Evolutionary conservation across 2,888 invertebrate genomes (phyloP), one percentile per base, ranked within the genome.

Genomic region (Lasioglossum malachurum): DNA sequence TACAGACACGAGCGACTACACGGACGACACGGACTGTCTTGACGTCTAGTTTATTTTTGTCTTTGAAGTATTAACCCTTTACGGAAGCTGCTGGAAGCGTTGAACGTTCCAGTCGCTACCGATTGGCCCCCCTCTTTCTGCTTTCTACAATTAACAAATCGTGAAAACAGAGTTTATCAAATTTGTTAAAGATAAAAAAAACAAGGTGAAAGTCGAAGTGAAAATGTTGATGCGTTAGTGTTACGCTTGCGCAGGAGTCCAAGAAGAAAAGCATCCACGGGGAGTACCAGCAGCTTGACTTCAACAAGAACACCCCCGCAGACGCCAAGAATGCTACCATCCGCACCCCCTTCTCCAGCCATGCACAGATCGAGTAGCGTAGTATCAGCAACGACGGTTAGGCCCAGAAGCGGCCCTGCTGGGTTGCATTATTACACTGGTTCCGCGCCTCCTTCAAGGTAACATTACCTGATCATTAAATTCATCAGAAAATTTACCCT

Each of bases 361-460:
- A 81, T 96, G 89, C 96, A 96, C 53, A 95, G 96, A 67, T 94
- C 96, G 31, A 95, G 96, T 38, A 94, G 95, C 82, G 93, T 94
- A 12, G 93, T 95, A 60, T 95, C 95, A 23, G n/a, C 71, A 7
- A 93, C 95, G n/a, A n/a, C 57, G 78, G 92, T 95, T 80, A 93
- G 98, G 89, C 98, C 98, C 2, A 96, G 97, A 90, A 98, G 98
- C 76, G 97, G 97, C 86, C 98, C 98, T 7, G 97, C 97, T 19
- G 98, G 98, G n/a, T 96, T 98, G 84, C 97, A 97, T 94, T 97
- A 97, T 91, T 98, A 97, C 93, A 97, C 97, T 90, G 97, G 97
- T 87, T 97, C 97, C 35, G 97, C 97, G 73, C 97, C 98, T 81
- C 97, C 98, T 83, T 97, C 97, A 82, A 97, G 97, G 92, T 97